phyloP scores from a whole-genome alignment of 2,888 invertebrate genomes.

The Epicampocera succincta region DNA sequence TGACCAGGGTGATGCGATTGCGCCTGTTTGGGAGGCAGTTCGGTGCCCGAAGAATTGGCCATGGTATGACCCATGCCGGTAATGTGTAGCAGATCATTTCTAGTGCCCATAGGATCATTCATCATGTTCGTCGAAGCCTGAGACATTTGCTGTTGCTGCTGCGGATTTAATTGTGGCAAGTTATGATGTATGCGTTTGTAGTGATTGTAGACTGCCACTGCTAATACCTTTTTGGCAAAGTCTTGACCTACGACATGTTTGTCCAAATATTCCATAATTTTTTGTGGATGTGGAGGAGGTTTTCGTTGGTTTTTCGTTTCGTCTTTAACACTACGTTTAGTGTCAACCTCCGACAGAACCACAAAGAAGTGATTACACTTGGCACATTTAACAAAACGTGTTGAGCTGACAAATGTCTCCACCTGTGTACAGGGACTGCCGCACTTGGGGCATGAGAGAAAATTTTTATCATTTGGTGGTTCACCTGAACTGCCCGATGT shows the following conservation, averaged over 20 bases:
- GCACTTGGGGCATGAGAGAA: conserved; percentile 96
- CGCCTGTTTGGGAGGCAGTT: conserved; percentile 77
- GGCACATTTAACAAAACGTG: conserved; percentile 98
- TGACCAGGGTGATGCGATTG: conserved; percentile 71
- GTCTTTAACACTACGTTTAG: conserved; percentile 92
- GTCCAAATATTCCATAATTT: conserved; percentile 98
- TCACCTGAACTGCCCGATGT: conserved; percentile 80
- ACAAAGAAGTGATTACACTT: conserved; percentile 99
- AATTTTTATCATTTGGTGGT: conserved; percentile 85
- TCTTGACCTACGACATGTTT: conserved; percentile 99
- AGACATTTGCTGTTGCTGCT: conserved; percentile 72
- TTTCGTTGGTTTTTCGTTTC: conserved; percentile 87
- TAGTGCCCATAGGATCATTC: conserved; percentile 77
- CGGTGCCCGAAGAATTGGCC: conserved; percentile 81
- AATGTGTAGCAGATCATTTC: conserved; percentile 90
- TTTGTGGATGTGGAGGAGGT: conserved; percentile 97
- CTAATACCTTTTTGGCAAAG: conserved; percentile 97
- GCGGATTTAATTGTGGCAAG: conserved; percentile 83
- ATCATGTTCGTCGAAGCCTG: conserved; percentile 61
- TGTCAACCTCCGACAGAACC: conserved; percentile 95
- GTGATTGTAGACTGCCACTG: conserved; percentile 99
- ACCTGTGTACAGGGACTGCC: conserved; percentile 98
- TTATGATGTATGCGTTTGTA: conserved; percentile 99
- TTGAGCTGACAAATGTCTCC: conserved; percentile 98
- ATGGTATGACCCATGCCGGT: conserved; percentile 89